These are phyloP conservation scores for Pandion haliaetus DNA, from an alignment of 2,113 vertebrate species.

Conservation along the genomic window DNA sequence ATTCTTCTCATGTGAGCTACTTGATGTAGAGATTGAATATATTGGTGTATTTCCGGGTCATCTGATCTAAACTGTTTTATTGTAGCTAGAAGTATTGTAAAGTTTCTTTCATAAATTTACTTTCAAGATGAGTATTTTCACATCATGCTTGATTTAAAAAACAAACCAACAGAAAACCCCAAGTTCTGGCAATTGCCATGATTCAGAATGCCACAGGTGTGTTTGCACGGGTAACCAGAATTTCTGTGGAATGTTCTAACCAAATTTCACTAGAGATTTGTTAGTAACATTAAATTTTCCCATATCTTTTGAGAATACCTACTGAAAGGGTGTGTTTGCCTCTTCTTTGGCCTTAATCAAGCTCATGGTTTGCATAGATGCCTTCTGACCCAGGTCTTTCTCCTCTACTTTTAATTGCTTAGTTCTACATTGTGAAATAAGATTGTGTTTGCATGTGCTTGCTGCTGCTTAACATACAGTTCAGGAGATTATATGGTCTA, in stretches of 20 bases:
- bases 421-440: background rate
- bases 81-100: background rate
- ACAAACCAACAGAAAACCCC: rapidly evolving
- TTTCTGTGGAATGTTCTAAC: background rate
- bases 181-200: background rate
- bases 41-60: background rate
- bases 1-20: background rate
- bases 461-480: rapidly evolving
- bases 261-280: background rate
- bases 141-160: background rate
- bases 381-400: background rate
- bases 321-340: background rate
- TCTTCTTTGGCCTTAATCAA: background rate
- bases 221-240: background rate
- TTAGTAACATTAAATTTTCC: background rate
- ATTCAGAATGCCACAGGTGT: background rate
- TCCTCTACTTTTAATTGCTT: background rate
- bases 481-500: rapidly evolving
- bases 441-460: background rate
- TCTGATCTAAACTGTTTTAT: background rate
- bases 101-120: background rate
- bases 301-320: background rate
- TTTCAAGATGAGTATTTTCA: background rate
- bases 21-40: background rate
- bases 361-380: background rate